These are phyloP conservation scores for Phainopepla nitens DNA, from an alignment of 2,113 vertebrate species.

Conservation along the genomic window DNA sequence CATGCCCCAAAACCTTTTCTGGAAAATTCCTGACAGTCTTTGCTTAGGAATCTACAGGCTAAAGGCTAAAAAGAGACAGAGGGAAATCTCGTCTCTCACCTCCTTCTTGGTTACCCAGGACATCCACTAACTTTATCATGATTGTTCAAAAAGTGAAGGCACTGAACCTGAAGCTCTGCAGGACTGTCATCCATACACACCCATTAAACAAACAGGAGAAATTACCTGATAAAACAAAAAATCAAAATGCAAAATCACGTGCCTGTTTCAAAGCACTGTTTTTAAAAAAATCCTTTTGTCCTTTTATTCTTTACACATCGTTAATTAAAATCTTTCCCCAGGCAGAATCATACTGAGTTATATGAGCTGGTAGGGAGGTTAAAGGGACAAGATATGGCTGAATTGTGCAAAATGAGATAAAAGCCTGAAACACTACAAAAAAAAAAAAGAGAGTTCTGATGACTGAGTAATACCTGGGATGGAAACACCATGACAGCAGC, in stretches of 20 bases:
- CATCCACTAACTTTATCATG: not conserved
- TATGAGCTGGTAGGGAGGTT: constrained; percentile 50
- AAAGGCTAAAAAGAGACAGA: not conserved
- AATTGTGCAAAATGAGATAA: constrained; percentile 47
- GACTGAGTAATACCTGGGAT: constrained; percentile 38
- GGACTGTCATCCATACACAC: not conserved
- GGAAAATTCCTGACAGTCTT: not conserved
- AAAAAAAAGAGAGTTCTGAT: not conserved
- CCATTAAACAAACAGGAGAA: not conserved
- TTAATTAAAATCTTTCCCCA: constrained; percentile 74
- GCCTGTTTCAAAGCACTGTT: constrained; percentile 9
- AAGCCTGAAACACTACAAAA: not conserved
- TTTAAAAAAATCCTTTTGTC: not conserved
- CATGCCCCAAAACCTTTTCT: not conserved
- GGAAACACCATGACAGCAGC: constrained; percentile 3
- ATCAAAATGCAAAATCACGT: not conserved
- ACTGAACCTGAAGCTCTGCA: not conserved
- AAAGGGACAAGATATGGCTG: constrained; percentile 10
- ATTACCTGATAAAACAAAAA: not conserved
- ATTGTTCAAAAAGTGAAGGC: not conserved
- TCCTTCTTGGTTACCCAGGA: not conserved
- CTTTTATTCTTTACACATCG: constrained; percentile 40
- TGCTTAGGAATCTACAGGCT: not conserved
- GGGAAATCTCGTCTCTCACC: not conserved
- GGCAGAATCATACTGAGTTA: constrained; percentile 65